phyloP scores from a whole-genome alignment of 2,113 vertebrate species.

The Leptobrachium ailaonicum region DNA sequence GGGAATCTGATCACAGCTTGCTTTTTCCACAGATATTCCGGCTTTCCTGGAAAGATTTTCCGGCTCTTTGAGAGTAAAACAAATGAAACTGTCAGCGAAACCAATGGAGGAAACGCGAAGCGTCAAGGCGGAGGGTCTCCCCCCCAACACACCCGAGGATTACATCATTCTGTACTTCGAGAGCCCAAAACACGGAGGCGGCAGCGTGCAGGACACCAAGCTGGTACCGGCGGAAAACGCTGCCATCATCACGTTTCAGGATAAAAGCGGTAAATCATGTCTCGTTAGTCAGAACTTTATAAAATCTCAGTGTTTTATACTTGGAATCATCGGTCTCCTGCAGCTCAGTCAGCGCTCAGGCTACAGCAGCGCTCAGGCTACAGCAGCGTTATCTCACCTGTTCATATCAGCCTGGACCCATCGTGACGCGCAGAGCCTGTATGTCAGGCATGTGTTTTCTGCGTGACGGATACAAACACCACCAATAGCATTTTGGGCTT shows the following conservation, averaged over 20 bases:
- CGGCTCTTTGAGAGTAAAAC: constrained; percentile 57
- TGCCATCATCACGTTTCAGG: constrained; percentile 74
- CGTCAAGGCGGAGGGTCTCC: constrained; percentile 73
- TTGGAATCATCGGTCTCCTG: too few species aligned
- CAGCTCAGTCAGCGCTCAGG: too few species aligned
- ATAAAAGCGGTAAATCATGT: background rate
- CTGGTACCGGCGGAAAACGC: constrained; percentile 67
- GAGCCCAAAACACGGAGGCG: constrained; percentile 66
- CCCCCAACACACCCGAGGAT: constrained; percentile 54
- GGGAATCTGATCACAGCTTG: too few species aligned
- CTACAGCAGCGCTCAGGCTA: too few species aligned
- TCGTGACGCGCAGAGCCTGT: too few species aligned
- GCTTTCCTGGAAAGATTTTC: constrained; percentile 66
- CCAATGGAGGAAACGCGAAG: constrained; percentile 71
- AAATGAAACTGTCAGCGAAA: constrained; percentile 63
- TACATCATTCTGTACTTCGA: constrained; percentile 77
- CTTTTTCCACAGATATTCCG: constrained; percentile 58
- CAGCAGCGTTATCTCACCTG: too few species aligned
- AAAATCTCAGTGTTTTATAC: too few species aligned
- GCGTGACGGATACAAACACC: too few species aligned
- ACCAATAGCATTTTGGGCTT: too few species aligned
- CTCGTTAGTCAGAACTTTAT: too few species aligned
- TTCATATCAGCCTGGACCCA: too few species aligned
- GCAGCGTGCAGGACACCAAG: constrained; percentile 53
- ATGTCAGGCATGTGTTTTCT: too few species aligned